Percentiles rank a stretch among this genome's conserved stretches.
Evolutionary conservation across 1,140 invertebrate genomes (phyloP).

Genomic region (Polyergus mexicanus): DNA sequence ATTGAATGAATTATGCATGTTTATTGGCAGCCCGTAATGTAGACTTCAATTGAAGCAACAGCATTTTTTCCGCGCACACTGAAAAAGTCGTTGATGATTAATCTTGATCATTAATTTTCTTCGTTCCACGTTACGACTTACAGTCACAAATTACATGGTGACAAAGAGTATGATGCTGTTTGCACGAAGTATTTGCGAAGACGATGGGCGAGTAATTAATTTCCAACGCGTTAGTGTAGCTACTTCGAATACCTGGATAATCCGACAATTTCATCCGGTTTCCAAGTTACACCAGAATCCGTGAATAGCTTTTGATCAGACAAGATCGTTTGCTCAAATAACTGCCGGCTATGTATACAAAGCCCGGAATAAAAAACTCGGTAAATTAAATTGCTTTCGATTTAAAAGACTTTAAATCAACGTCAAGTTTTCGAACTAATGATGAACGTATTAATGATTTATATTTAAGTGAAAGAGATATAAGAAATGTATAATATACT

Average conservation of each 20-base stretch:
- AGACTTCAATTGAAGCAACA: no score
- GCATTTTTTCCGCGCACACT: no score
- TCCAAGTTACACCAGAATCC: neutral
- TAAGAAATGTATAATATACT: neutral
- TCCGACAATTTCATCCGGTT: conserved; percentile 52
- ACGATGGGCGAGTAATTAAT: conserved; percentile 62
- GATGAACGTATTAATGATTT: neutral
- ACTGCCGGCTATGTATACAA: neutral
- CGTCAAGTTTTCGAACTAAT: neutral
- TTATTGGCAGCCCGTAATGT: no score
- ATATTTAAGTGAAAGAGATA: neutral
- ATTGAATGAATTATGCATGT: no score
- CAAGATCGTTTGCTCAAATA: neutral
- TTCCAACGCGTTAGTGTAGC: conserved; percentile 24
- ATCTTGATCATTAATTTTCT: conserved; percentile 8
- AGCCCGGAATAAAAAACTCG: neutral
- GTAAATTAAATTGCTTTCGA: conserved; percentile 35
- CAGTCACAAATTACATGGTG: neutral
- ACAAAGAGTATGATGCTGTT: neutral
- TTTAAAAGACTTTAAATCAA: conserved; percentile 16
- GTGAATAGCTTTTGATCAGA: neutral
- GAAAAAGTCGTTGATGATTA: neutral
- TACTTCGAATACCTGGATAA: conserved; percentile 38
- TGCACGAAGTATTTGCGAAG: conserved; percentile 58
- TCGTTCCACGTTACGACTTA: neutral